Conservation (phyloP, 1,140 invertebrate genomes). For the Delia radicum region DNA sequence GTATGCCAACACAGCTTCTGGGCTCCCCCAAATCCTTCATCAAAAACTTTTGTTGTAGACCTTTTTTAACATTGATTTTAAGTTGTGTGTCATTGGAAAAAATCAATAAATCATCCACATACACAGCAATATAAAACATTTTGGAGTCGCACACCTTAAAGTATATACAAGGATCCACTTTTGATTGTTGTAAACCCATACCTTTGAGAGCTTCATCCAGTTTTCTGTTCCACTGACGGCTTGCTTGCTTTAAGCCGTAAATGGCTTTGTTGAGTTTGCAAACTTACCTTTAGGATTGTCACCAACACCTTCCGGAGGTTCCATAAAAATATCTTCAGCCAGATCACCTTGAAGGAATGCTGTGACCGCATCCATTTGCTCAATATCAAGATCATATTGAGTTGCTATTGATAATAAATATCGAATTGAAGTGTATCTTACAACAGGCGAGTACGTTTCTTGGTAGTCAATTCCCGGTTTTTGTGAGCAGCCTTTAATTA, state of each 20-base stretch:
- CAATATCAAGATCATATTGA: constrained; percentile 31
- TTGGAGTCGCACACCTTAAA: constrained; percentile 29
- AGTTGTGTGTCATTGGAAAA: constrained; percentile 37
- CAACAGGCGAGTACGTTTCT: constrained; percentile 17
- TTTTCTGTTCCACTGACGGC: constrained; percentile 41
- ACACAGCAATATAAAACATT: constrained; percentile 40
- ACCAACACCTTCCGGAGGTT: constrained; percentile 38
- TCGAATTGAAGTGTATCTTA: constrained; percentile 28
- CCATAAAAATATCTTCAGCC: constrained; percentile 38
- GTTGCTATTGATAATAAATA: constrained; percentile 32
- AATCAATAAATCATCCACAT: constrained; percentile 53
- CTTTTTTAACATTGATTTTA: neutral
- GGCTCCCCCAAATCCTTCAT: constrained; percentile 25
- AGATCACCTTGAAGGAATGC: constrained; percentile 29
- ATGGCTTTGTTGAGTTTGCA: constrained; percentile 43
- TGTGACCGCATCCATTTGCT: constrained; percentile 37
- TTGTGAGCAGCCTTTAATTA: constrained; percentile 24
- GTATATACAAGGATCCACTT: constrained; percentile 49
- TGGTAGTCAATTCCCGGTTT: constrained; percentile 20
- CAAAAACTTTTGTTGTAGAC: neutral
- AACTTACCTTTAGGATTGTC: neutral
- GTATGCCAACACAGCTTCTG: constrained; percentile 15
- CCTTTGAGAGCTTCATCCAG: constrained; percentile 37
- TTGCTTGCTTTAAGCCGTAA: constrained; percentile 55
- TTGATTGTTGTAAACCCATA: constrained; percentile 35